Percentiles rank a stretch among this genome's conserved stretches.
Conservation (phyloP, 2,113 vertebrate genomes). For the Phainopepla nitens region DNA sequence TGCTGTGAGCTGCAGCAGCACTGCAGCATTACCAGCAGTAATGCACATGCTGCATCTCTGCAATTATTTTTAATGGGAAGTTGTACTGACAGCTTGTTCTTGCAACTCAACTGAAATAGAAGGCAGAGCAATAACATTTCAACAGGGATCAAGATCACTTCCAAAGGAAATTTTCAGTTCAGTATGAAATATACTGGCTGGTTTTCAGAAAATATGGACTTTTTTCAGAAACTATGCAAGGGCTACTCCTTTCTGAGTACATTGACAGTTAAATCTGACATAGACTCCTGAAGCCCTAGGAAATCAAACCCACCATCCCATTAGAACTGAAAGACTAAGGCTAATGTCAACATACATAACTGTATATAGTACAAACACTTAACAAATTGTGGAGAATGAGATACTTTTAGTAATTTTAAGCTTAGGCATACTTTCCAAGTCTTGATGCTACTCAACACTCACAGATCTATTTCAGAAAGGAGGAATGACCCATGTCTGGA, state of each 20-base stretch:
- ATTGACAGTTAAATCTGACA: background rate
- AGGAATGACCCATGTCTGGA: accelerated
- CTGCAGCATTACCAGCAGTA: background rate
- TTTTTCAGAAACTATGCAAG: background rate
- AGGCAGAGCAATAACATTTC: background rate
- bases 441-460: background rate
- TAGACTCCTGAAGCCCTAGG: background rate
- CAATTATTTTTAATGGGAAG: background rate
- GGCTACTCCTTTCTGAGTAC: background rate
- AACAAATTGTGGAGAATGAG: background rate
- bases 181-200: background rate
- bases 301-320: background rate
- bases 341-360: background rate
- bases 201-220: background rate
- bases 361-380: background rate
- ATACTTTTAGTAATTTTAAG: background rate
- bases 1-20: background rate
- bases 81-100: background rate
- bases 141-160: background rate
- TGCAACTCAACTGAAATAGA: background rate
- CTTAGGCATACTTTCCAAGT: background rate
- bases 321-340: background rate
- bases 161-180: background rate
- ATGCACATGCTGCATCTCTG: background rate
- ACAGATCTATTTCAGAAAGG: background rate